Evolutionary conservation across 2,888 invertebrate species (phyloP).

Genomic region (Drosophila percnosoma): DNA sequence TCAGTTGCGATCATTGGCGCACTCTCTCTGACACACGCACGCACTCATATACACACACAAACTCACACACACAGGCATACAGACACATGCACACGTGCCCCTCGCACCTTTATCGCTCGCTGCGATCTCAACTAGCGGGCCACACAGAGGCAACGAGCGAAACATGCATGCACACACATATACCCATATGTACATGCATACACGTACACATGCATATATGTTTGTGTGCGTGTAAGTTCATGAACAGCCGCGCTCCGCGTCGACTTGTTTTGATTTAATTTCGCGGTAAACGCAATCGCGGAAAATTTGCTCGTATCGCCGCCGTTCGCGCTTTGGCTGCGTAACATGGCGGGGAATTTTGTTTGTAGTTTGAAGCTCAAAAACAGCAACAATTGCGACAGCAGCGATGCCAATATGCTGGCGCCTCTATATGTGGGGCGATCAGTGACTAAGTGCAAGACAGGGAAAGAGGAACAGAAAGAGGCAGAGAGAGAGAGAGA

Average conservation of each 20-base stretch:
- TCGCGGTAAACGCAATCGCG: conserved; percentile 77
- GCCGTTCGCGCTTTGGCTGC: conserved; percentile 49
- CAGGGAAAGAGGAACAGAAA: background rate
- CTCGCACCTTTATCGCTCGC: conserved; percentile 57
- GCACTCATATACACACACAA: conserved; percentile 11
- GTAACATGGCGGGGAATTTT: conserved; percentile 75
- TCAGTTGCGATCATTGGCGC: conserved; percentile 57
- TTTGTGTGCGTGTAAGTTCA: conserved; percentile 62
- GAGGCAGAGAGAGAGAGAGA: background rate
- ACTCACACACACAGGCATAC: conserved; percentile 10
- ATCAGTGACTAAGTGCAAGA: conserved; percentile 65
- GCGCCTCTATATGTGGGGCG: conserved; percentile 73
- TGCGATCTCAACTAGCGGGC: conserved; percentile 50
- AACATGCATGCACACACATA: conserved; percentile 37
- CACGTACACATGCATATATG: conserved; percentile 2
- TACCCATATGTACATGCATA: background rate
- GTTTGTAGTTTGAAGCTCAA: conserved; percentile 76
- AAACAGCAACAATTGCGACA: conserved; percentile 49
- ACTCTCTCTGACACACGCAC: conserved; percentile 29
- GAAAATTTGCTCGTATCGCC: conserved; percentile 51
- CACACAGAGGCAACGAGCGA: conserved; percentile 31
- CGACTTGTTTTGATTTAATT: conserved; percentile 76
- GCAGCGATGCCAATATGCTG: conserved; percentile 45
- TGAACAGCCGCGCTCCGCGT: conserved; percentile 65
- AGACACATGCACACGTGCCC: conserved; percentile 39